A percentile compares a stretch with the other conserved stretches of the same genome.
Evolutionary conservation across 2,888 invertebrate species (phyloP).

Genomic region (Stictocephala bisonia): DNA sequence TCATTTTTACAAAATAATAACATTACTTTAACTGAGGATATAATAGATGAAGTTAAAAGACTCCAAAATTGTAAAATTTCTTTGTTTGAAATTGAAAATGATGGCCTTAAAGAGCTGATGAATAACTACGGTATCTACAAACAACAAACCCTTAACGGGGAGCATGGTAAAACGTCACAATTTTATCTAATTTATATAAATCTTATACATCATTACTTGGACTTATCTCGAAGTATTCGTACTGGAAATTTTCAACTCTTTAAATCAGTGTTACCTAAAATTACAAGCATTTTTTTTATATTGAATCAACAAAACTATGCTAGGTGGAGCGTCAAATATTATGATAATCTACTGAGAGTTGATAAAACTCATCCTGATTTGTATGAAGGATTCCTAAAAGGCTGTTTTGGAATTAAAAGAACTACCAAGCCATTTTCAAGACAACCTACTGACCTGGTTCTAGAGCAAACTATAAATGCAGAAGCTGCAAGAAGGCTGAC

Average conservation of each 20-base stretch:
- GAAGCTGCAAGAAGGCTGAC: constrained; percentile 60
- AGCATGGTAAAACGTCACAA: constrained; percentile 61
- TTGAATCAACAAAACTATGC: constrained; percentile 63
- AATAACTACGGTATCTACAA: not conserved
- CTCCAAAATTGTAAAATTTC: not conserved
- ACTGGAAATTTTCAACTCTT: constrained; percentile 60
- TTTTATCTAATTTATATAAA: constrained; percentile 60
- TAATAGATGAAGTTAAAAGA: not conserved
- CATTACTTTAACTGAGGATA: not conserved
- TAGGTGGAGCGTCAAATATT: constrained; percentile 60
- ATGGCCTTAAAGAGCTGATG: not conserved
- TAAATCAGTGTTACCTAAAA: constrained; percentile 58
- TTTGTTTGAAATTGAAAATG: not conserved
- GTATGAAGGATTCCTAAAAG: constrained; percentile 55
- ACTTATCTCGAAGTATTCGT: constrained; percentile 59
- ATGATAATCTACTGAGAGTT: constrained; percentile 60
- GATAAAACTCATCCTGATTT: constrained; percentile 61
- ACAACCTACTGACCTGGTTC: constrained; percentile 60
- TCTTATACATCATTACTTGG: constrained; percentile 58
- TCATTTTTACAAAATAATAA: not conserved
- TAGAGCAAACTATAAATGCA: constrained; percentile 62
- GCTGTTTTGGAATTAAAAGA: constrained; percentile 61
- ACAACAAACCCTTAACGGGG: constrained; percentile 48
- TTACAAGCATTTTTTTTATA: constrained; percentile 61
- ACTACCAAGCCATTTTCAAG: constrained; percentile 61